These are phyloP conservation scores for Anthrax anthrax DNA, from an alignment of 2,888 invertebrate species.

Conservation along the genomic window DNA sequence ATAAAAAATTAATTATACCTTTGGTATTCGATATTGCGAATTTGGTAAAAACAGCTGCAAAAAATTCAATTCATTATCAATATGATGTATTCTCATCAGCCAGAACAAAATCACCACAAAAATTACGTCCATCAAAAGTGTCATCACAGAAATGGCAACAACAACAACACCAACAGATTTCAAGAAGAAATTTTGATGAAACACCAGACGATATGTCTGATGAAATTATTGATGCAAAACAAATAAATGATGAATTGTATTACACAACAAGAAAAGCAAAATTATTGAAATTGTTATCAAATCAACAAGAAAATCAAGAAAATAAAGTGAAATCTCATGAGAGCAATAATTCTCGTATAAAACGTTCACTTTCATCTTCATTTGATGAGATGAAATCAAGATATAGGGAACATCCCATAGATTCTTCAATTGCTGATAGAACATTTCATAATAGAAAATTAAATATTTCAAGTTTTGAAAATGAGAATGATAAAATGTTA, in stretches of 20 bases:
- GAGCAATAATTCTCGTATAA: slow-evolving; percentile 1
- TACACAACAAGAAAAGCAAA: background rate
- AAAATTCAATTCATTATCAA: slow-evolving; percentile 11
- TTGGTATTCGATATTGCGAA: slow-evolving; percentile 51
- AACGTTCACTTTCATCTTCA: slow-evolving; percentile 4
- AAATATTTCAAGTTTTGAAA: slow-evolving; percentile 10
- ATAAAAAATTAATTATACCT: slow-evolving; percentile 45
- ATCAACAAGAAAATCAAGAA: background rate
- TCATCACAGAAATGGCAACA: background rate
- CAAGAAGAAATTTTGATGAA: slow-evolving; percentile 4
- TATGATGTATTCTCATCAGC: slow-evolving; percentile 6
- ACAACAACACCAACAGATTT: background rate
- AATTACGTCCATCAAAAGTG: background rate
- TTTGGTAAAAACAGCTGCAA: slow-evolving; percentile 40
- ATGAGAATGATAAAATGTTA: slow-evolving; percentile 3
- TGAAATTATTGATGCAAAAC: slow-evolving; percentile 7
- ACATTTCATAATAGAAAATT: slow-evolving; percentile 10
- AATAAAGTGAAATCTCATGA: too few relatives aligned
- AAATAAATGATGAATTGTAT: slow-evolving; percentile 8
- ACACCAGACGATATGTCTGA: background rate
- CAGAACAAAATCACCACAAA: background rate
- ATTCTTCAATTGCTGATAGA: background rate
- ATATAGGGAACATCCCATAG: background rate
- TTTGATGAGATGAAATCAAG: background rate
- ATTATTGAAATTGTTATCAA: background rate